A percentile compares a stretch with the other conserved stretches of the same genome.
Conservation (phyloP, 2,797 vertebrate species). For the Cyprinella venusta region DNA sequence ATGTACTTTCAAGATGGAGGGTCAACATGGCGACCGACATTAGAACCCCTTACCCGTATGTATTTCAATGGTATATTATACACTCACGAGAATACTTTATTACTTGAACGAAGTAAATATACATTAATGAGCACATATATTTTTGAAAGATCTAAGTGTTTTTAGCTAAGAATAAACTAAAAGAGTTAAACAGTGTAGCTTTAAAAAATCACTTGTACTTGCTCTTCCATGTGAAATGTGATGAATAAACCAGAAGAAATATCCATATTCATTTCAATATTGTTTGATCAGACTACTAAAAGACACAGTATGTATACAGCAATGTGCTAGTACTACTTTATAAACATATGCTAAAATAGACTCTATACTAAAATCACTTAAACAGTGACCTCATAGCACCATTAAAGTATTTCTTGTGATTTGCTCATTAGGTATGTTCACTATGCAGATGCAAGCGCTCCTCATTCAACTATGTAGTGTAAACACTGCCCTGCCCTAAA, state of each 20-base stretch:
- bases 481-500: conserved; percentile 32
- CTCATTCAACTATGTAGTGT: conserved; percentile 24
- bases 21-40: too few species aligned
- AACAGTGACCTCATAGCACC: background rate
- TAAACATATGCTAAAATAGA: background rate
- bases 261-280: background rate
- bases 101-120: too few species aligned
- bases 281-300: background rate
- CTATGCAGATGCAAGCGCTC: conserved; percentile 10
- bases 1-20: too few species aligned
- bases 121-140: too few species aligned
- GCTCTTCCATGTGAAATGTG: background rate
- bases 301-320: background rate
- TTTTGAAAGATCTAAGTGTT: too few species aligned
- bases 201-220: too few species aligned
- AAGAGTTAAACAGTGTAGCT: too few species aligned
- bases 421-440: conserved; percentile 11
- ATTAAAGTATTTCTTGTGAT: conserved; percentile 2
- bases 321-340: background rate
- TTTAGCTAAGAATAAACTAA: too few species aligned
- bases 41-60: too few species aligned
- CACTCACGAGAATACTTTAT: too few species aligned
- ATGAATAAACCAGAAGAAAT: background rate
- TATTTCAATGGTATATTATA: too few species aligned
- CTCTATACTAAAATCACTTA: background rate